A percentile compares a stretch with the other conserved stretches of the same genome.
These are phyloP conservation scores for Squalus acanthias DNA, from an alignment of 2,797 vertebrate genomes.

Conservation along the genomic window DNA sequence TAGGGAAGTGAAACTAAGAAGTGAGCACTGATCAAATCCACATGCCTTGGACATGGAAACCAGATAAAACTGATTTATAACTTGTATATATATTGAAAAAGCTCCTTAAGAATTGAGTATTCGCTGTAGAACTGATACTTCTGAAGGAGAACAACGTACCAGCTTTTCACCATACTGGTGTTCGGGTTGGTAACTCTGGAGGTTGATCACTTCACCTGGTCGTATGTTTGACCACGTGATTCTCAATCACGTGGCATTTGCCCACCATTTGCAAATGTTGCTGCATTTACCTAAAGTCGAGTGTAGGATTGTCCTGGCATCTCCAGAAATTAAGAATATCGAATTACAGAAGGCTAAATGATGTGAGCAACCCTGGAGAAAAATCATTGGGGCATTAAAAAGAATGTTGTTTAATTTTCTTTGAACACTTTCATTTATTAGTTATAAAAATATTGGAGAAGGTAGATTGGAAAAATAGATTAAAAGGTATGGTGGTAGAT, in stretches of 20 bases:
- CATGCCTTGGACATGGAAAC: neutral
- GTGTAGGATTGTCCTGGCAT: neutral
- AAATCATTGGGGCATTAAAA: neutral
- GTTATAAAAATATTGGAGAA: too few relatives aligned
- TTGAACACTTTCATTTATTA: too few relatives aligned
- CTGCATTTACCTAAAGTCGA: neutral
- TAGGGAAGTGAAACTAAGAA: neutral
- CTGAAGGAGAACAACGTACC: neutral
- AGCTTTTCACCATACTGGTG: neutral
- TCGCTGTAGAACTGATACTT: neutral
- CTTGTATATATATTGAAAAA: neutral
- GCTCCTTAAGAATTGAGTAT: neutral
- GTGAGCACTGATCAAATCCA: neutral
- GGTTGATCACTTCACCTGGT: neutral
- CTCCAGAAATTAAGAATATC: neutral
- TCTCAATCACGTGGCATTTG: neutral
- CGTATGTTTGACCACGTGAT: too few relatives aligned
- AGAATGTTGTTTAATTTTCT: too few relatives aligned
- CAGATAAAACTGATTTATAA: neutral
- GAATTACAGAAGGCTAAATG: neutral
- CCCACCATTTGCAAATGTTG: neutral
- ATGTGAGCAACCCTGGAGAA: neutral
- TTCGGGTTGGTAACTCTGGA: neutral
- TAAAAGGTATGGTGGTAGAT: too few relatives aligned
- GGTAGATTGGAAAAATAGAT: too few relatives aligned